These are phyloP conservation scores for Cataglyphis hispanica DNA, from an alignment of 1,140 invertebrate genomes.

Conservation along the genomic window DNA sequence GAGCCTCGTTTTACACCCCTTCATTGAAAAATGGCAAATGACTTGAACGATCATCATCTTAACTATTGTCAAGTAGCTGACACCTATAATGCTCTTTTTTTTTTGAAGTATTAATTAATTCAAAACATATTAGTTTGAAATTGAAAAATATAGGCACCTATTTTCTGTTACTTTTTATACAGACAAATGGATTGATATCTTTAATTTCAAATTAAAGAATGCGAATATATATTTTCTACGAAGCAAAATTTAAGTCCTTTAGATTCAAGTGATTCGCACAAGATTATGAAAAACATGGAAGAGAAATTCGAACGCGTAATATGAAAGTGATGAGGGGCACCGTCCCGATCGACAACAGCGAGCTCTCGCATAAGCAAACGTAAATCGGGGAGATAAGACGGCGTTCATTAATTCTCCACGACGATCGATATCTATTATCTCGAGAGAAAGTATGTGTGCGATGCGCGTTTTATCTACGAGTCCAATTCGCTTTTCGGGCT, in stretches of 20 bases:
- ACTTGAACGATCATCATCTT: slow-evolving; percentile 18
- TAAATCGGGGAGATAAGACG: slow-evolving; percentile 30
- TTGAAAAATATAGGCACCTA: neutral
- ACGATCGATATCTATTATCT: slow-evolving; percentile 11
- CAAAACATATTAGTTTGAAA: neutral
- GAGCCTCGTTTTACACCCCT: slow-evolving; percentile 6
- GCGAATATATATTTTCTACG: neutral
- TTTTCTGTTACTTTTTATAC: neutral
- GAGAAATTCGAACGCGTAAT: neutral
- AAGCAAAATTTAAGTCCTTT: neutral
- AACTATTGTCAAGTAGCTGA: neutral
- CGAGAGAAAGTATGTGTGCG: neutral
- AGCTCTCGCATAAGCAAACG: slow-evolving; percentile 26
- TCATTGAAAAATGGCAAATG: neutral
- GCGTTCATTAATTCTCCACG: slow-evolving; percentile 28
- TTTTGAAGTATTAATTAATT: neutral
- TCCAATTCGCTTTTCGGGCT: slow-evolving; percentile 82
- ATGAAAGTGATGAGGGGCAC: slow-evolving; percentile 24
- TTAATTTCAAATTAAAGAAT: neutral
- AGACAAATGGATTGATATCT: neutral
- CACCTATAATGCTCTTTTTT: neutral
- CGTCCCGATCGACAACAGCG: neutral
- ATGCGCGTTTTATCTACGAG: slow-evolving; percentile 70
- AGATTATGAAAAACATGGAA: neutral
- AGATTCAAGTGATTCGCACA: neutral